Evolutionary conservation across 2,113 vertebrate species (phyloP), one percentile per base, ranked within the genome.

Genomic region (Propithecus coquereli): DNA sequence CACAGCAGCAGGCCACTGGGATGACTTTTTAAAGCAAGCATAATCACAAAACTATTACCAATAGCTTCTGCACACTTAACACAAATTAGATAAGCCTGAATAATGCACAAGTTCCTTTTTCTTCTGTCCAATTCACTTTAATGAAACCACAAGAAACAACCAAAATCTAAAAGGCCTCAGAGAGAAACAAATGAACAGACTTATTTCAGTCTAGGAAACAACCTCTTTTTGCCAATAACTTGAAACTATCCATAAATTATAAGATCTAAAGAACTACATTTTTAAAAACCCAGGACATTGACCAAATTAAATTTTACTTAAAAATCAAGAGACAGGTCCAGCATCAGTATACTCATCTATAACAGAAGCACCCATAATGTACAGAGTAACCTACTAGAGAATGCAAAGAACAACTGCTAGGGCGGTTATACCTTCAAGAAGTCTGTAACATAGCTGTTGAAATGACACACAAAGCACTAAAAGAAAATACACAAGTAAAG

Each of bases 271-370:
- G 59, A 92, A 94, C 14, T 82, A 76, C 5, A 94, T 43, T 84
- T 74, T 61, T 13, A 17, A 80, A 96, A 92, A 84, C 43, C n/a
- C 45, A 93, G 40, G n/a, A 77, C 47, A 79, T 68, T 65, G 80
- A 13, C 40, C 47, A 93, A 93, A 68, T 91, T 94, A 90, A 87
- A 45, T 85, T 91, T 84, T 71, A 94, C 71, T 80, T 85, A 74
- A 70, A 73, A 50, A 79, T 25, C 40, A 92, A 87, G n/a, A 84
- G 10, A 77, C 82, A 81, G 25, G 43, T n/a, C 47, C 22, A 66
- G 3, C 20, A 91, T 70, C 37, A 81, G 14, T 47, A 71, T 30
- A 91, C 3, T 76, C n/a, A 66, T 27, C 52, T 73, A 89, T 30
- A 94, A 45, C 23, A 91, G 40, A 50, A 91, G 43, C 23, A 85